These are phyloP conservation scores for Brachirus orientalis DNA, from an alignment of 2,113 vertebrate species.

Conservation along the genomic window DNA sequence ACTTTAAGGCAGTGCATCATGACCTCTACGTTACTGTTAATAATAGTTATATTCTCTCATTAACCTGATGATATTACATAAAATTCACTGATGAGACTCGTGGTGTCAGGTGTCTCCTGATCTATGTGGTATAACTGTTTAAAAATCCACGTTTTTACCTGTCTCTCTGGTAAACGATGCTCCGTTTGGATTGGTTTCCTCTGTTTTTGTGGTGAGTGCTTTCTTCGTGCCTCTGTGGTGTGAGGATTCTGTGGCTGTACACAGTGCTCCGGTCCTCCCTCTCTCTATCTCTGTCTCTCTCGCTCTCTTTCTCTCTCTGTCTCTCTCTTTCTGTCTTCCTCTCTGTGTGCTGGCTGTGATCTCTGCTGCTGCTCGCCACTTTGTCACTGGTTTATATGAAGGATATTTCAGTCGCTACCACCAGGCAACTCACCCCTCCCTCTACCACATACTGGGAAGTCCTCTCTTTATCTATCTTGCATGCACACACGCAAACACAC, in stretches of 20 bases:
- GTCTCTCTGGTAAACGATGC: constrained; percentile 13
- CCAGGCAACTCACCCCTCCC: constrained; percentile 50
- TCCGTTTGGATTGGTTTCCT: constrained; percentile 26
- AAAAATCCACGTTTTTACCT: background rate
- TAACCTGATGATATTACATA: too few species aligned
- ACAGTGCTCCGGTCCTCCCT: constrained; percentile 29
- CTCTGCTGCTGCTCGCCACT: constrained; percentile 61
- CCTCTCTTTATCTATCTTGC: constrained; percentile 33
- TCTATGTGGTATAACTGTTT: background rate
- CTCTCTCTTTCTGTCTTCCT: constrained; percentile 6
- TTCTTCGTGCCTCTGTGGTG: constrained; percentile 22
- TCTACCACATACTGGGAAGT: constrained; percentile 57
- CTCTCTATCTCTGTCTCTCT: background rate
- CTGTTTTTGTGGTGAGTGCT: background rate
- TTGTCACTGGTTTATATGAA: constrained; percentile 76
- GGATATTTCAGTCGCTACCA: constrained; percentile 72
- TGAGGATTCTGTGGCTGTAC: constrained; percentile 31
- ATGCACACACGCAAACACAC: too few species aligned
- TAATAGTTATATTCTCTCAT: too few species aligned
- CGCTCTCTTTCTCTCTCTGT: constrained; percentile 3
- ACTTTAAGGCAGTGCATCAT: too few species aligned
- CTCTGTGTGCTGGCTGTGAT: constrained; percentile 45
- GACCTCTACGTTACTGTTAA: too few species aligned
- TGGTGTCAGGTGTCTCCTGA: background rate
- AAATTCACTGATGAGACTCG: background rate